Conservation (phyloP, 1,140 invertebrate species). For the Micrasema longulum region DNA sequence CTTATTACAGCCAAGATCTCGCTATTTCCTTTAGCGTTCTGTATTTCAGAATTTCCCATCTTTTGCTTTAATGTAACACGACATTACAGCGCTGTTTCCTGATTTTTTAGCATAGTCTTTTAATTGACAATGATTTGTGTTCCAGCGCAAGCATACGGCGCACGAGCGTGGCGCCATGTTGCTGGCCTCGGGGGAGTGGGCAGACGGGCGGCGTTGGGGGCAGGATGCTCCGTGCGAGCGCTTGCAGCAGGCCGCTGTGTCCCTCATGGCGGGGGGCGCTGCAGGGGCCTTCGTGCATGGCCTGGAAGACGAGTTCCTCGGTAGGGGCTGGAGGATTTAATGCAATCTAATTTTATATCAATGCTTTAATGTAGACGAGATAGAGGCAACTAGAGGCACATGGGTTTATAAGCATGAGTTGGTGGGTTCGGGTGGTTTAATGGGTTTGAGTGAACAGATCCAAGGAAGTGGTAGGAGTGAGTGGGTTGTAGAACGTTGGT, state of each 20-base stretch:
- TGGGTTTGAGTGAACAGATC: too few relatives aligned
- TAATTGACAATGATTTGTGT: background rate
- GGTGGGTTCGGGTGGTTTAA: too few relatives aligned
- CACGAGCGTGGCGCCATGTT: conserved; percentile 86
- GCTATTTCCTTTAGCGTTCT: too few relatives aligned
- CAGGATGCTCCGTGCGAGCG: conserved; percentile 87
- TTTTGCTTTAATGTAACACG: background rate
- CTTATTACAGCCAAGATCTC: too few relatives aligned
- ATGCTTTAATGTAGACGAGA: too few relatives aligned
- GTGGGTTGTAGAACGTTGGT: background rate
- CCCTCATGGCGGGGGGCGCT: conserved; percentile 91
- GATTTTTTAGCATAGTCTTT: background rate
- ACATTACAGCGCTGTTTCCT: too few relatives aligned
- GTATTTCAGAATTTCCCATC: background rate
- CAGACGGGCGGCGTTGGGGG: conserved; percentile 91
- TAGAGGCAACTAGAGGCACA: too few relatives aligned
- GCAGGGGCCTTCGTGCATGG: conserved; percentile 99
- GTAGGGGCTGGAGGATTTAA: conserved; percentile 68
- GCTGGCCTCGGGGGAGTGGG: conserved; percentile 89
- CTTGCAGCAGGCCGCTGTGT: conserved; percentile 72
- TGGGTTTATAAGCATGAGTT: too few relatives aligned
- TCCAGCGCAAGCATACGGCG: conserved; percentile 78
- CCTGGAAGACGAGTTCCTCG: conserved; percentile 96
- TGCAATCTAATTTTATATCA: too few relatives aligned
- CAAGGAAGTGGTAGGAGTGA: too few relatives aligned